These are phyloP conservation scores for Diprion similis DNA, from an alignment of 1,140 invertebrate species.

Conservation along the genomic window DNA sequence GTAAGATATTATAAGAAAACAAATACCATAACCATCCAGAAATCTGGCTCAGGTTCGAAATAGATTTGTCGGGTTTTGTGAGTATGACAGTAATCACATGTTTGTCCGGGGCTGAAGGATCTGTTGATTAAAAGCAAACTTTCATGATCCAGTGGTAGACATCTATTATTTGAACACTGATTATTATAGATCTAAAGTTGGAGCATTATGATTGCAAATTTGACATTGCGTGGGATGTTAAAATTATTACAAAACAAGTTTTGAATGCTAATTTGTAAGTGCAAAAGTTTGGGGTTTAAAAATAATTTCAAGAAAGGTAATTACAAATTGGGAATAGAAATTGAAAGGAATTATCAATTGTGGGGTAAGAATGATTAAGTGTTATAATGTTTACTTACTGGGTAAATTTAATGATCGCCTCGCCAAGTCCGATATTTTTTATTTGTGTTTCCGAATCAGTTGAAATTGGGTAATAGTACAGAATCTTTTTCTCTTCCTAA, in stretches of 20 bases:
- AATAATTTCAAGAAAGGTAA: too few relatives aligned
- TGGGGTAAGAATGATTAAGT: too few relatives aligned
- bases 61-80: slow-evolving; percentile 88
- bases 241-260: too few relatives aligned
- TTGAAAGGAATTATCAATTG: too few relatives aligned
- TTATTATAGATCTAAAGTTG: slow-evolving; percentile 4
- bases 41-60: slow-evolving; percentile 83
- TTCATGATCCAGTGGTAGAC: slow-evolving; percentile 19
- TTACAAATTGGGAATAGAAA: too few relatives aligned
- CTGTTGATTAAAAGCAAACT: slow-evolving; percentile 63
- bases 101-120: slow-evolving; percentile 81
- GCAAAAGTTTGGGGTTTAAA: too few relatives aligned
- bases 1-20: slow-evolving; percentile 14
- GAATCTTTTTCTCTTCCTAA: slow-evolving; percentile 88
- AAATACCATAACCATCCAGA: slow-evolving; percentile 91
- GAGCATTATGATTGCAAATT: slow-evolving; percentile 17
- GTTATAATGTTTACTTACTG: slow-evolving; percentile 75
- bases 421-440: slow-evolving; percentile 88
- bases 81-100: slow-evolving; percentile 86
- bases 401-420: slow-evolving; percentile 92
- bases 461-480: slow-evolving; percentile 85
- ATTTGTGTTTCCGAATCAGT: slow-evolving; percentile 83
- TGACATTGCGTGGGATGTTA: too few relatives aligned
- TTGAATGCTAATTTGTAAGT: too few relatives aligned
- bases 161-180: slow-evolving; percentile 8